Conservation (phyloP, 2,888 invertebrate species). For the Philereme vetulata region DNA sequence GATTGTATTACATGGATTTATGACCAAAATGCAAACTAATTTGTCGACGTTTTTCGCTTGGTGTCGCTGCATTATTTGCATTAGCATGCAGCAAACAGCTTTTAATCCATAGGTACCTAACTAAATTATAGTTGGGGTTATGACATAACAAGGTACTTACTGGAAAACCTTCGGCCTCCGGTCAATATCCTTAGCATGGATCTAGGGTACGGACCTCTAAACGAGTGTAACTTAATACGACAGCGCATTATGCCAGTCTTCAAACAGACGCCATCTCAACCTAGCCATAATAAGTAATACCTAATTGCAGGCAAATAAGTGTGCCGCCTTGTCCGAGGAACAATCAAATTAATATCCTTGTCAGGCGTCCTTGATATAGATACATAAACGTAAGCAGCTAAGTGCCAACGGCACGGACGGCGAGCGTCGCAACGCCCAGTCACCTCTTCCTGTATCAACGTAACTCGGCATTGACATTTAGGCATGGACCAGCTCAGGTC, state of each 20-base stretch:
- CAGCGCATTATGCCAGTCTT: conserved; percentile 17
- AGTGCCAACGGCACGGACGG: conserved; percentile 37
- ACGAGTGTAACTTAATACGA: conserved; percentile 38
- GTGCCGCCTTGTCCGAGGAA: conserved; percentile 28
- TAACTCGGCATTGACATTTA: conserved; percentile 77
- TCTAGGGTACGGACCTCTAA: conserved; percentile 45
- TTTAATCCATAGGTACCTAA: no score
- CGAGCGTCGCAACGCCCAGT: conserved; percentile 52
- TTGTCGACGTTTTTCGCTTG: not conserved
- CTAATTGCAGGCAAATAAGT: conserved; percentile 27
- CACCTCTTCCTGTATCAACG: conserved; percentile 67
- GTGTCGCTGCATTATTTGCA: not conserved
- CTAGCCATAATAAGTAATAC: conserved; percentile 28
- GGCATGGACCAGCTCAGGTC: conserved; percentile 40
- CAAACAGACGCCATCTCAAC: conserved; percentile 33
- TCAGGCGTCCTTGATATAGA: conserved; percentile 62
- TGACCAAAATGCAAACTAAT: conserved; percentile 1
- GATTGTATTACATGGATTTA: conserved; percentile 13
- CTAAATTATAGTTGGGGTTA: not conserved
- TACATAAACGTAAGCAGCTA: conserved; percentile 44
- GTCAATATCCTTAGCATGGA: conserved; percentile 37
- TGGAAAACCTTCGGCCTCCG: conserved; percentile 28
- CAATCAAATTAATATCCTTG: conserved; percentile 43
- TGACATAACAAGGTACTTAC: conserved; percentile 28
- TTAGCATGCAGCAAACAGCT: not conserved